These are phyloP conservation scores for Paramuricea clavata DNA, from an alignment of 92 coral and sea anemone genomes.

Conservation along the genomic window DNA sequence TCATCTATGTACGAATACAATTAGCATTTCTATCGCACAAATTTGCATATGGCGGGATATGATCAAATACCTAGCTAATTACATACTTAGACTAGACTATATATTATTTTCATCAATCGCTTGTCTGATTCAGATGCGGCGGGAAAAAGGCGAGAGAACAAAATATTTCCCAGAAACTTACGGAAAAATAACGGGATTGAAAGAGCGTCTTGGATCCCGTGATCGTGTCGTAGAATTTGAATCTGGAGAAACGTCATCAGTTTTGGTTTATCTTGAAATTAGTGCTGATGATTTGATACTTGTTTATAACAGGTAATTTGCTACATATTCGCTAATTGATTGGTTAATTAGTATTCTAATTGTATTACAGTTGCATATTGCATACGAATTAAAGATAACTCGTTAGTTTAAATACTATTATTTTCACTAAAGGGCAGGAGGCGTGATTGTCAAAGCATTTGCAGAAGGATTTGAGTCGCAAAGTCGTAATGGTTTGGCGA, in stretches of 20 bases:
- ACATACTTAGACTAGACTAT: no score
- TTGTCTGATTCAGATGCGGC: conserved; percentile 72
- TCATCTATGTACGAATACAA: no score
- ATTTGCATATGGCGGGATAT: no score
- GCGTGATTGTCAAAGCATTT: conserved; percentile 85
- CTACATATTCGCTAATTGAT: background rate
- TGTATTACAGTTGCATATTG: no score
- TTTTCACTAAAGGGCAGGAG: conserved; percentile 75
- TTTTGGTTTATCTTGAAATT: conserved; percentile 92
- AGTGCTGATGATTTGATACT: conserved; percentile 98
- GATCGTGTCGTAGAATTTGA: conserved; percentile 85
- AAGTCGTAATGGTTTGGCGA: conserved; percentile 84
- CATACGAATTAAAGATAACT: no score
- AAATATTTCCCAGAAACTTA: conserved; percentile 83
- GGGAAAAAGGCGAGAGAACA: conserved; percentile 72
- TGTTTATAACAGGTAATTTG: conserved; percentile 88
- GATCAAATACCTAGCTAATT: no score
- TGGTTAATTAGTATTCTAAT: background rate
- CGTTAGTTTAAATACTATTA: no score
- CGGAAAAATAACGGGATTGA: conserved; percentile 88
- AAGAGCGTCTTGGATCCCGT: conserved; percentile 56
- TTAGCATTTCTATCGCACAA: no score
- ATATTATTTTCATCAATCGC: no score
- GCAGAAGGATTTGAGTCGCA: conserved; percentile 90
- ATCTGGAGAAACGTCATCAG: conserved; percentile 87